Evolutionary conservation across 1,140 invertebrate genomes (phyloP), one percentile per base, ranked within the genome.

Genomic region (Panulirus ornatus): DNA sequence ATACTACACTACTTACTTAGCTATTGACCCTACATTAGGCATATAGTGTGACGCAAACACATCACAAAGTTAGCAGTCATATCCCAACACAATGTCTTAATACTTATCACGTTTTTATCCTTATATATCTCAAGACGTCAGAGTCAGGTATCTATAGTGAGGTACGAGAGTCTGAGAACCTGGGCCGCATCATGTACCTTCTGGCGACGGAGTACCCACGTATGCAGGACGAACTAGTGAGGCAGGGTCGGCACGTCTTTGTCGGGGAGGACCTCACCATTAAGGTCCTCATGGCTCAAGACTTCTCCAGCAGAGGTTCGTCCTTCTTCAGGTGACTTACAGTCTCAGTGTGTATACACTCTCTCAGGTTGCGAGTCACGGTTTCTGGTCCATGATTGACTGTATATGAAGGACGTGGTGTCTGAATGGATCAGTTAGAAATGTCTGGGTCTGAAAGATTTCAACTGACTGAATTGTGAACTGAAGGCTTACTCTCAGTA

Each of bases 301-400:
- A 84, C 66, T 84, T 84, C 36, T 84, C 82, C 8, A 27, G 30
- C 8, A 58, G 58, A 84, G 82, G 82, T 84, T 22, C 36, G n/a
- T n/a, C n/a, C n/a, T n/a, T n/a, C n/a, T n/a, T n/a, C n/a, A n/a
- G n/a, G n/a, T n/a, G n/a, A n/a, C n/a, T n/a, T n/a, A n/a, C n/a
- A n/a, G n/a, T n/a, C n/a, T n/a, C n/a, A n/a, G n/a, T n/a, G n/a
- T n/a, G n/a, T n/a, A n/a, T n/a, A n/a, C n/a, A n/a, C n/a, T n/a
- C n/a, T n/a, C n/a, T n/a, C n/a, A n/a, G n/a, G n/a, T n/a, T n/a
- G n/a, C n/a, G n/a, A n/a, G n/a, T n/a, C n/a, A n/a, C n/a, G n/a
- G n/a, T n/a, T n/a, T n/a, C n/a, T n/a, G n/a, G n/a, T n/a, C n/a
- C n/a, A n/a, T n/a, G n/a, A n/a, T n/a, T n/a, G n/a, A n/a, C n/a